Percentiles rank a stretch among this genome's conserved stretches.
phyloP scores from a whole-genome alignment of 2,797 vertebrate species.

The Galago senegalensis region DNA sequence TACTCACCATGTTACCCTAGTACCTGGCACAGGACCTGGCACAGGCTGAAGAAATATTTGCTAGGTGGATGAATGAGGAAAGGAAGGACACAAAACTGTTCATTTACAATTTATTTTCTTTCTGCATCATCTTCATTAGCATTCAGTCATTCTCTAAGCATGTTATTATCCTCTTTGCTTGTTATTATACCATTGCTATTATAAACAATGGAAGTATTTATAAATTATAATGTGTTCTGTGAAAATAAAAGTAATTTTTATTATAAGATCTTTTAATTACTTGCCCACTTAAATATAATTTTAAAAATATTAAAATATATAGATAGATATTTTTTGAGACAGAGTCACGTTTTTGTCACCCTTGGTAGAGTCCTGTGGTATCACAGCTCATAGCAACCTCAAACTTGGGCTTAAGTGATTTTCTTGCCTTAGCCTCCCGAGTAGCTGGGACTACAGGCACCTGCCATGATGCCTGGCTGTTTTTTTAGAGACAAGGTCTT shows the following conservation, averaged over 20 bases:
- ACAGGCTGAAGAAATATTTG: background rate
- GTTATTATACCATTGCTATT: conserved; percentile 51
- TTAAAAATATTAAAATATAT: conserved; percentile 42
- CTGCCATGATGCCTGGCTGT: too few relatives aligned
- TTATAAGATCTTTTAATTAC: background rate
- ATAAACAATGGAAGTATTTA: conserved; percentile 29
- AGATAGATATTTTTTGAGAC: too few relatives aligned
- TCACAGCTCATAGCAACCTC: too few relatives aligned
- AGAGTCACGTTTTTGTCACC: too few relatives aligned
- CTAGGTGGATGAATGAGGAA: background rate
- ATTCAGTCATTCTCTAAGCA: background rate
- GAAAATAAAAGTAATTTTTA: conserved; percentile 47
- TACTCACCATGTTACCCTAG: background rate
- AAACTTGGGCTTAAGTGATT: too few relatives aligned
- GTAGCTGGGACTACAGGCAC: too few relatives aligned
- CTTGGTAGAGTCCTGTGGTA: too few relatives aligned
- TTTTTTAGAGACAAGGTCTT: too few relatives aligned
- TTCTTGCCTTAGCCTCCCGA: too few relatives aligned
- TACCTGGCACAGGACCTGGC: background rate
- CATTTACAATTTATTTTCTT: conserved; percentile 48
- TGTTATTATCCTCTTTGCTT: conserved; percentile 4
- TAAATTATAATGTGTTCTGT: conserved; percentile 35
- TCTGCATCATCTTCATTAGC: background rate
- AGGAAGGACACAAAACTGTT: background rate
- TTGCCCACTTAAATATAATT: conserved; percentile 27